A percentile compares a stretch with the other conserved stretches of the same genome.
Conservation (phyloP, 2,888 invertebrate species). For the Cecidostiba fungosa region DNA sequence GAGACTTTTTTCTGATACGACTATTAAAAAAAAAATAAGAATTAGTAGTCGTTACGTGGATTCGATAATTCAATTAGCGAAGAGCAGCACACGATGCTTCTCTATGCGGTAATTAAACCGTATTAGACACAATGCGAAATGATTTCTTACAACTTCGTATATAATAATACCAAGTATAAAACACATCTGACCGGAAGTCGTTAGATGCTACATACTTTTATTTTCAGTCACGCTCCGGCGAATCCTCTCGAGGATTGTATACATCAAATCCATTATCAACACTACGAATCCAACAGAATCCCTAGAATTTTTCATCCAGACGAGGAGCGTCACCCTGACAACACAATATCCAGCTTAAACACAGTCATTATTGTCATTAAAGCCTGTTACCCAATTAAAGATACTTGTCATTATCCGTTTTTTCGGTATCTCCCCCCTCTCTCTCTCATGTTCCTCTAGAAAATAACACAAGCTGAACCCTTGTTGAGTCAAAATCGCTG, state of each 20-base stretch:
- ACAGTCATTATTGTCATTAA: slow-evolving; percentile 21
- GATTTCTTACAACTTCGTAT: neutral
- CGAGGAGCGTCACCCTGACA: neutral
- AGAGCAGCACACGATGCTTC: too few species aligned
- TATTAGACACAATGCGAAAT: neutral
- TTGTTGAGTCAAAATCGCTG: slow-evolving; percentile 10
- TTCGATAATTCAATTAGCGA: too few species aligned
- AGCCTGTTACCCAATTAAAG: slow-evolving; percentile 46
- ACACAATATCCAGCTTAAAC: neutral
- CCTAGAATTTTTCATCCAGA: neutral
- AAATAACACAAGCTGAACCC: neutral
- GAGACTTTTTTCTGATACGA: too few species aligned
- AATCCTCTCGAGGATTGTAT: neutral
- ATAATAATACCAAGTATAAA: neutral
- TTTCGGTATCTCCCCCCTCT: too few species aligned
- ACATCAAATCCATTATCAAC: neutral
- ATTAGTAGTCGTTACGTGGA: too few species aligned
- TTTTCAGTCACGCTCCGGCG: slow-evolving; percentile 17
- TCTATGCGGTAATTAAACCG: neutral
- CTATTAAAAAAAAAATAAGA: too few species aligned
- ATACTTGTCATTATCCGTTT: slow-evolving; percentile 16
- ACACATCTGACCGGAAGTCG: slow-evolving; percentile 30
- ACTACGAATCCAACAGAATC: too few species aligned
- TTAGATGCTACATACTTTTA: slow-evolving; percentile 15
- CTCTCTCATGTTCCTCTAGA: neutral